Percentiles rank a stretch among this genome's conserved stretches.
These are phyloP conservation scores for Cladorhizidae sp. DNA, from an alignment of 37 sponge, comb jelly and placozoan species.

Conservation along the genomic window DNA sequence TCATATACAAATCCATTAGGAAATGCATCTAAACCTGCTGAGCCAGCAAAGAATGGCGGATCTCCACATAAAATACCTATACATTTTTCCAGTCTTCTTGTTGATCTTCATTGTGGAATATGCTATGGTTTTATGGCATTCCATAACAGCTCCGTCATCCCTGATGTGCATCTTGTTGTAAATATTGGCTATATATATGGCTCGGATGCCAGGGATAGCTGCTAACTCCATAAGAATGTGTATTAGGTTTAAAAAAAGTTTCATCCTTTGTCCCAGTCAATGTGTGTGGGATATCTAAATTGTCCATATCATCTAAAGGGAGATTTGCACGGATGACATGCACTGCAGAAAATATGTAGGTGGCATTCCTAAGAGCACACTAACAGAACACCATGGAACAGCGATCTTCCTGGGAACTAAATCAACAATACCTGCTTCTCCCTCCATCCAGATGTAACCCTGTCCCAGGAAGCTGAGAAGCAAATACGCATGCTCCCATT, in stretches of 20 bases:
- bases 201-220: conserved; percentile 59
- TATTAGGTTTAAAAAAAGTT: conserved; percentile 65
- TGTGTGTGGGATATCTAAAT: conserved; percentile 24
- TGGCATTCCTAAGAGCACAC: conserved; percentile 46
- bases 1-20: conserved; percentile 74
- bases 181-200: conserved; percentile 14
- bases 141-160: conserved; percentile 10
- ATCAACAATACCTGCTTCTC: conserved; percentile 48
- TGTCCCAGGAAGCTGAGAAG: conserved; percentile 54
- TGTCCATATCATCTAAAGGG: conserved; percentile 15
- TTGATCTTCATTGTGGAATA: conserved; percentile 27
- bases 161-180: conserved; percentile 13
- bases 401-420: conserved; percentile 50
- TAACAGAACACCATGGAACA: conserved; percentile 72
- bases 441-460: conserved; percentile 75
- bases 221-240: conserved; percentile 43
- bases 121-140: conserved; percentile 1
- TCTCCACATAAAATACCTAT: conserved; percentile 48
- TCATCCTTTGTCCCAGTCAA: conserved; percentile 78
- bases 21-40: conserved; percentile 49
- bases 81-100: conserved; percentile 34
- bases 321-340: too few species aligned
- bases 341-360: conserved; percentile 46
- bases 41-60: conserved; percentile 65
- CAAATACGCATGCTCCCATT: conserved; percentile 73